These are phyloP conservation scores for Lochmaea crataegi DNA, from an alignment of 2,888 invertebrate species.

Conservation along the genomic window DNA sequence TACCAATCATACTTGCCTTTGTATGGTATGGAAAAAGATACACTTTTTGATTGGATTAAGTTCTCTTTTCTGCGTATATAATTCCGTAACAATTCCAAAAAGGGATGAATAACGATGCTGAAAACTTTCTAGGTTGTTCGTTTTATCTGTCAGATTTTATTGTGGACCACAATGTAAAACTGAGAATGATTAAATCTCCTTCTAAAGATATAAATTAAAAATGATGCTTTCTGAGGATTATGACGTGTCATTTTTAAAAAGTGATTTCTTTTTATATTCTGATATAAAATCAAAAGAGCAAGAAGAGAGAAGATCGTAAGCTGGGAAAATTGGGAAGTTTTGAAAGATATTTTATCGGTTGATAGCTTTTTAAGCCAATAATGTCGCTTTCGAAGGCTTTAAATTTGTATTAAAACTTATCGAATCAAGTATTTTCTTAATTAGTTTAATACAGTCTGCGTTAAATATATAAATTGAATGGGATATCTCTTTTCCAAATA, in stretches of 20 bases:
- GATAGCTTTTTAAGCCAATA: too few species aligned
- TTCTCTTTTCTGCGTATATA: too few species aligned
- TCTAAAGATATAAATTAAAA: conserved; percentile 21
- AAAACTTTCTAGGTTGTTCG: conserved; percentile 20
- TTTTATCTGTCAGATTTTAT: conserved; percentile 30
- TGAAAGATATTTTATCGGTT: not conserved
- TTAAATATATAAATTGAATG: too few species aligned
- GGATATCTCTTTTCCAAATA: too few species aligned
- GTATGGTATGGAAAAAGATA: too few species aligned
- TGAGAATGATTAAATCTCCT: conserved; percentile 7
- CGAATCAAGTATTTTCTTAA: too few species aligned
- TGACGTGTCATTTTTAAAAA: conserved; percentile 4
- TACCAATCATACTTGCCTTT: too few species aligned
- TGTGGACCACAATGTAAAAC: conserved; percentile 9
- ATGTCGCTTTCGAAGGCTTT: too few species aligned
- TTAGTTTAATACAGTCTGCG: too few species aligned
- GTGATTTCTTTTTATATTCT: not conserved
- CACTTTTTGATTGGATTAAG: too few species aligned
- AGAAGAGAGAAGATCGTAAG: not conserved
- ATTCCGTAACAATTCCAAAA: not conserved
- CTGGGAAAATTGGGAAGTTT: not conserved
- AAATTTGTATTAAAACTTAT: too few species aligned
- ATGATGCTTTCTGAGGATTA: conserved; percentile 23
- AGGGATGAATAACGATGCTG: conserved; percentile 10
- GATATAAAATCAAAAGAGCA: not conserved